These are phyloP conservation scores for Tachina fera DNA, from an alignment of 2,888 invertebrate genomes.

Conservation along the genomic window DNA sequence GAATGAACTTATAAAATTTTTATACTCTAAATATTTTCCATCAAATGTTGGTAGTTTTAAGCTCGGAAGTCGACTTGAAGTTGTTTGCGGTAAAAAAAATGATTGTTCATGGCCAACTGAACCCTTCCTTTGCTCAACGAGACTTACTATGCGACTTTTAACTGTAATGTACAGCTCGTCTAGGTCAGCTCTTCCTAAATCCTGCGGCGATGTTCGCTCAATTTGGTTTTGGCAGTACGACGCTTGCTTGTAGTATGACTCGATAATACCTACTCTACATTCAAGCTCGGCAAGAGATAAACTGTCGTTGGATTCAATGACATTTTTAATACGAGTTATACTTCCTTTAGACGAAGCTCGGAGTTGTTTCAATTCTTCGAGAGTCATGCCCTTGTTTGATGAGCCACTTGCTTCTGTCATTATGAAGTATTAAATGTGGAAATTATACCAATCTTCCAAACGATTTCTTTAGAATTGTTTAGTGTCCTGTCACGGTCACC, in stretches of 20 bases:
- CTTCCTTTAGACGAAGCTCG: conserved; percentile 29
- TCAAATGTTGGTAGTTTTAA: conserved; percentile 26
- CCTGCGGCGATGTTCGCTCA: conserved; percentile 15
- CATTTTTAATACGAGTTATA: conserved; percentile 37
- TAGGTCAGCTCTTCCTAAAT: conserved; percentile 30
- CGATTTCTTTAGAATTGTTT: background rate
- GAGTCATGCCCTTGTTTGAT: background rate
- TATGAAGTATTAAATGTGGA: background rate
- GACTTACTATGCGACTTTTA: conserved; percentile 22
- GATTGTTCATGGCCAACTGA: conserved; percentile 5
- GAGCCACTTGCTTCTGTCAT: background rate
- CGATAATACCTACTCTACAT: conserved; percentile 33
- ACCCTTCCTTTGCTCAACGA: conserved; percentile 8
- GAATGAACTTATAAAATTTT: conserved; percentile 63
- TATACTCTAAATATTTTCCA: conserved; percentile 61
- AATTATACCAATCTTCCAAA: background rate
- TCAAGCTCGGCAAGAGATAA: conserved; percentile 41
- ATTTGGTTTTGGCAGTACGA: conserved; percentile 48
- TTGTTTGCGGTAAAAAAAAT: background rate
- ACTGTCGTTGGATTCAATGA: background rate
- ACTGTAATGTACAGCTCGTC: conserved; percentile 37
- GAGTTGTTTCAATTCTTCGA: conserved; percentile 38
- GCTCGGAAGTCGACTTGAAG: conserved; percentile 28
- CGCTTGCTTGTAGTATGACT: conserved; percentile 50
- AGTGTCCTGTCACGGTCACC: conserved; percentile 26